These are phyloP conservation scores for Octodon degus DNA, from an alignment of 2,113 vertebrate species.

Conservation along the genomic window DNA sequence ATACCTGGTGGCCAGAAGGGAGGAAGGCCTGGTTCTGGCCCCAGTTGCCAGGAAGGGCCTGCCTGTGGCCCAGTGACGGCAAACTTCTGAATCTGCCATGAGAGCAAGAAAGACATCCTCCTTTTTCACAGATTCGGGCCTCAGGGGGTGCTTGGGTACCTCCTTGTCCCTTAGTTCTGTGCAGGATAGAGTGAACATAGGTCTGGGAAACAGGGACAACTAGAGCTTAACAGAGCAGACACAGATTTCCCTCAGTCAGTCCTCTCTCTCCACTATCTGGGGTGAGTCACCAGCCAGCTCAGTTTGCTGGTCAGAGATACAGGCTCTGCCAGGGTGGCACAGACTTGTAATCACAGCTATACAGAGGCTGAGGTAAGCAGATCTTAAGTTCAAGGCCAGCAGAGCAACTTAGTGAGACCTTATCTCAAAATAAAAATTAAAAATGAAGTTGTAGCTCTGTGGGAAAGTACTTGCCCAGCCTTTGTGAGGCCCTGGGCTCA, in stretches of 20 bases:
- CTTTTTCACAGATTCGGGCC: neutral
- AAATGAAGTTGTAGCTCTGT: neutral
- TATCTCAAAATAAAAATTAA: neutral
- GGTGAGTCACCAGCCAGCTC: neutral
- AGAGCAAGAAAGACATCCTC: neutral
- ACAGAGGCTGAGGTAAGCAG: neutral
- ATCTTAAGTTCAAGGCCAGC: neutral
- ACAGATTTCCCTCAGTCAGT: neutral
- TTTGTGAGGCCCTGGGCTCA: neutral
- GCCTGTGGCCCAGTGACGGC: neutral
- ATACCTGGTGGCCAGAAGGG: accelerated
- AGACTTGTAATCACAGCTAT: neutral
- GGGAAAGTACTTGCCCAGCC: neutral
- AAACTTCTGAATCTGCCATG: neutral
- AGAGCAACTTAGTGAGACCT: neutral
- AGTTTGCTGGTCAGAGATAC: neutral
- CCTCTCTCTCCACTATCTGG: neutral
- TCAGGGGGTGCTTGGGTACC: neutral
- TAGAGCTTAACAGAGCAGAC: neutral
- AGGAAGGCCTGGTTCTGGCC: too few species aligned
- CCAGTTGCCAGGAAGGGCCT: accelerated
- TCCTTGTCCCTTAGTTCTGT: accelerated
- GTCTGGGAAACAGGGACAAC: too few species aligned
- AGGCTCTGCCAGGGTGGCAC: neutral
- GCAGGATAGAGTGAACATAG: neutral